Conservation (phyloP, 2,888 invertebrate genomes). For the Tribolium freemani region DNA sequence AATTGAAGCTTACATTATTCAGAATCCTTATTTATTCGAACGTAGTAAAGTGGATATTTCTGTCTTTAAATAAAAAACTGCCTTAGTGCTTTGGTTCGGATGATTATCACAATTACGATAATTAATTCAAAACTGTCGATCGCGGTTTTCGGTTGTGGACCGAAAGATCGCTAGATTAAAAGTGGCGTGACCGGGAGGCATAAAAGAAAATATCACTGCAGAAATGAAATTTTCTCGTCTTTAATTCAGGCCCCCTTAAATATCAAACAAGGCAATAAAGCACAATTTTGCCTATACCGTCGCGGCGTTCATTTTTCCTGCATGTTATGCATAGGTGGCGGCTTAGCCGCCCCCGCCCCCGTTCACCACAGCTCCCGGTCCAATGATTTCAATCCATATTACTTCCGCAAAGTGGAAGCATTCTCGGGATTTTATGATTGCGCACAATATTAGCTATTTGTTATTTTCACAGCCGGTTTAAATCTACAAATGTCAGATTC, state of each 20-base stretch:
- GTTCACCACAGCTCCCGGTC: slow-evolving; percentile 44
- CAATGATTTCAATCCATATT: slow-evolving; percentile 59
- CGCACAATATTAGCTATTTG: slow-evolving; percentile 60
- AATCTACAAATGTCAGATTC: slow-evolving; percentile 60
- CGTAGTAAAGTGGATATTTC: not conserved
- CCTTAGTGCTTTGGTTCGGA: not conserved
- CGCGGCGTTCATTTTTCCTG: slow-evolving; percentile 29
- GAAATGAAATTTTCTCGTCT: slow-evolving; percentile 53
- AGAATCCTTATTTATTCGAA: slow-evolving; percentile 11
- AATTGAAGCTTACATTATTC: slow-evolving; percentile 27
- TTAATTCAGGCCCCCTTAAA: slow-evolving; percentile 39
- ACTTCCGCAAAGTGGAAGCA: slow-evolving; percentile 59
- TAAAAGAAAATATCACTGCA: slow-evolving; percentile 47
- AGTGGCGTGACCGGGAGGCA: slow-evolving; percentile 51
- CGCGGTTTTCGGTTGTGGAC: slow-evolving; percentile 4
- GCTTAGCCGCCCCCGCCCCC: slow-evolving; percentile 22
- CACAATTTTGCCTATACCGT: slow-evolving; percentile 45
- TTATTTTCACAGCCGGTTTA: slow-evolving; percentile 61
- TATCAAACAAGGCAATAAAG: slow-evolving; percentile 50
- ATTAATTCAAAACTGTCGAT: slow-evolving; percentile 28
- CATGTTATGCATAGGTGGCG: slow-evolving; percentile 41
- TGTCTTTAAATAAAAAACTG: slow-evolving; percentile 1
- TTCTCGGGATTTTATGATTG: slow-evolving; percentile 61
- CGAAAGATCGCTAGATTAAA: slow-evolving; percentile 43
- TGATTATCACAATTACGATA: slow-evolving; percentile 23